Base-by-base conservation (phyloP, 2,888 invertebrate species). In the Charanyca ferruginea region DNA sequence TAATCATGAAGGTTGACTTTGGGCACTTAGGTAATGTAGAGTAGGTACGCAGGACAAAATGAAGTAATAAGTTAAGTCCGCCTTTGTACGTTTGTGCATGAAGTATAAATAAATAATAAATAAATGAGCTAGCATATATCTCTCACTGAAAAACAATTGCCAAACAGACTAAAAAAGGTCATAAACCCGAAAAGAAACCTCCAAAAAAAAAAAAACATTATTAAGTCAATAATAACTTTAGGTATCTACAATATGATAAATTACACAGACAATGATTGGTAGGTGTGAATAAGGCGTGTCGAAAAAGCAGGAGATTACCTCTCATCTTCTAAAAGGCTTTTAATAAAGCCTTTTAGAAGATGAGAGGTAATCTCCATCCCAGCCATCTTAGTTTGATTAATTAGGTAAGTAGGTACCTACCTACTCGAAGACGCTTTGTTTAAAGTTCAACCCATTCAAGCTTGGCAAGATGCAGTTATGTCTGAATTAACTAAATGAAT, bases 391-490 rank as follows among this genome's bases (percentile, higher is more conserved):
- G 16, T 38, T 38, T 38, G 38, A 38, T 38, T 38, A 38, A 38
- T 38, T 38, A 5, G 38, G 13, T 38, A 5, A 16, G 13, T 38
- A 16, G 16, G 4, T 38, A 38, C 2, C 3, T 35, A 11, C 3
- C 5, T 5, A 5, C 20, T 3, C 18, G 7, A n/a, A n/a, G n/a
- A 3, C 28, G 11, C 16, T 66, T 65, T 45, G 64, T 38, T 48
- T 11, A 35, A n/a, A 28, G 44, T 28, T 64, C 3, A n/a, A 45
- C 13, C 16, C 22, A 52, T 52, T 41, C 13, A n/a, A 66, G 9
- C 32, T n/a, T 38, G 28, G 16, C 16, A 28, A 41, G 65, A 2
- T 65, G 28, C 52, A 55, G 48, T 66, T 49, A 66, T 16, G 41
- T 57, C 58, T 44, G 22, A 22, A 42, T 57, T 11, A 52, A 38